Evolutionary conservation across 35 echinoderm and acorn worm genomes (phyloP), one percentile per base, ranked within the genome.

Genomic region (Apostichopus parvimensis): DNA sequence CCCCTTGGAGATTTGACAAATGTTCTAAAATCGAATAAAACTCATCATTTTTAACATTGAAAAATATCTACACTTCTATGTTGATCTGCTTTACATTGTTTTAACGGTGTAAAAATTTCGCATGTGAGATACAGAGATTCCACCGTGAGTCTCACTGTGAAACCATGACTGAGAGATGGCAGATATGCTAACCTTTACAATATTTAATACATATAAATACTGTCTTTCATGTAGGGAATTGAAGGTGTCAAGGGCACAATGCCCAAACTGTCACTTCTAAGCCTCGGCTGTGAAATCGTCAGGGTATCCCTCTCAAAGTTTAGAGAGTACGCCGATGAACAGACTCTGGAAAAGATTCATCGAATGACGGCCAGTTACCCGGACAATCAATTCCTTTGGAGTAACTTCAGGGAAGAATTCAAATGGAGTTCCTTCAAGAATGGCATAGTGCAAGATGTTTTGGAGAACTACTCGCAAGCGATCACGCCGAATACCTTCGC

Each of bases 401-500:
- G 82, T 28, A 96, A 95, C 77, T 99, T 86, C 70, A 17, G 75
- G 15, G 77, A 77, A 73, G 9, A 78, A 56, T 57, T 17, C 88
- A 91, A 93, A 23, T 99, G 97, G 97, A 99, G 78, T 22, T 93
- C 94, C 68, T 99, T 98, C 87, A 99, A 99, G 92, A 93, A 92
- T 73, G 93, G 83, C 11, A 79, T 94, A 23, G 88, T 99, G 3
- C 13, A 71, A 12, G 89, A 92, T 65, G 91, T 94, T 7, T 73
- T 94, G 93, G 70, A 88, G 11, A 91, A 91, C 13, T 73, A 97
- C 52, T 70, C 93, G 18, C 90, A 94, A 3, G 70, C 93, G 13
- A 72, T 84, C 12, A 64, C 77, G 14, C 52, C 92, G 4, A 86
- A 90, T 18, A 84, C 79, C 52, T 93, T 89, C 54, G 88, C 77